Evolutionary conservation across 2,888 invertebrate genomes (phyloP), one percentile per base, ranked within the genome.

Genomic region (Drosophila infuscata): DNA sequence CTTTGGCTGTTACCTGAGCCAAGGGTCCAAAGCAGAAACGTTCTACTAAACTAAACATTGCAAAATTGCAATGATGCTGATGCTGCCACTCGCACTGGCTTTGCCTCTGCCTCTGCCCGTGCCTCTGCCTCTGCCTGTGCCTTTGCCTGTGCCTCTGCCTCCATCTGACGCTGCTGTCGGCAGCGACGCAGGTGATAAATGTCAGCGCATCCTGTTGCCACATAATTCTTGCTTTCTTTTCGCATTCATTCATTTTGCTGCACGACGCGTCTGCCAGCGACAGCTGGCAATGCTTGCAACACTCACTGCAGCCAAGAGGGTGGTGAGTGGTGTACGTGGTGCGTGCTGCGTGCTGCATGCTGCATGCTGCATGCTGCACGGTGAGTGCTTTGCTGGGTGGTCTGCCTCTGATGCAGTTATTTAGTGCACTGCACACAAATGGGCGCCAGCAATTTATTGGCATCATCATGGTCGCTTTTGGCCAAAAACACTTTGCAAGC

Each of bases 161-260:
- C 29, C 30, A 17, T n/a, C 46, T 41, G 52, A 35, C 20, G 59
- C 41, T 20, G 20, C 52, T 36, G 29, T 41, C 20, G 41, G 49
- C 63, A 36, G 64, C 64, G 64, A 60, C 65, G 67, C 77, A 89
- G 84, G 84, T 85, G 84, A 85, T 89, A 85, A 89, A 89, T 85
- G 88, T 89, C 89, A 87, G 85, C 54, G 82, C 84, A 83, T 84
- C 88, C 89, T 89, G 83, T 89, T 89, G 89, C 80, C 86, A 79
- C 86, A 82, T 85, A 83, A 81, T 81, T 82, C 70, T 79, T 66
- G 72, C 63, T 68, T 80, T 63, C 61, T 58, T 73, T 70, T 66
- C 58, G 63, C 81, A 65, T 81, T 82, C 68, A 74, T 70, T 69
- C 78, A 68, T 62, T 76, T 52, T 53, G 68, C 43, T 58, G 81